A percentile compares a stretch with the other conserved stretches of the same genome.
Conservation (phyloP, 2,113 vertebrate genomes). For the Orycteropus afer region DNA sequence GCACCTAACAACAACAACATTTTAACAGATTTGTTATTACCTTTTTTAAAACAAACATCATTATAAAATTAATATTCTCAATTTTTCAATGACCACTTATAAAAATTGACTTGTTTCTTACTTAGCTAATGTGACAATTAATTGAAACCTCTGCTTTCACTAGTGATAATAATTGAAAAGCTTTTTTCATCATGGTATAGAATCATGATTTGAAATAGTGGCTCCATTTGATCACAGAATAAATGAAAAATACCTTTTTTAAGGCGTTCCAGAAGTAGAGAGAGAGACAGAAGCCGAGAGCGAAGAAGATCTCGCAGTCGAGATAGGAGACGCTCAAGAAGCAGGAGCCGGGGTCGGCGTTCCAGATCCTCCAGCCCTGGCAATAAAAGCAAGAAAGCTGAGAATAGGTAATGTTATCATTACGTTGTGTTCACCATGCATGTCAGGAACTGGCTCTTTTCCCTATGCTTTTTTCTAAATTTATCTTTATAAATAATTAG, state of each 20-base stretch:
- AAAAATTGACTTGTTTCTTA: background rate
- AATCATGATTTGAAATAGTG: slow-evolving; percentile 7
- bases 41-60: background rate
- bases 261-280: slow-evolving; percentile 94
- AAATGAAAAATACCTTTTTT: background rate
- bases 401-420: slow-evolving; percentile 88
- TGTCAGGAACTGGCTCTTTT: background rate
- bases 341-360: slow-evolving; percentile 91
- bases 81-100: background rate
- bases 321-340: slow-evolving; percentile 91
- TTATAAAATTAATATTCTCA: background rate
- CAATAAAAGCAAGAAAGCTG: slow-evolving; percentile 91
- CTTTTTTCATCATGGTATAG: background rate
- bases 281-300: slow-evolving; percentile 88
- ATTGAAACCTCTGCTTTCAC: background rate
- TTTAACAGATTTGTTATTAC: background rate
- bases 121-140: background rate
- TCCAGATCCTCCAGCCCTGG: slow-evolving; percentile 92
- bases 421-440: background rate
- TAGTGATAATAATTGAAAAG: background rate
- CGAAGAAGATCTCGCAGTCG: slow-evolving; percentile 94
- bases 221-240: background rate
- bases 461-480: background rate
- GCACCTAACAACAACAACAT: no score
- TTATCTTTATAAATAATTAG: background rate